Percentiles rank a stretch among this genome's conserved stretches.
Evolutionary conservation across 2,113 vertebrate species (phyloP).

Genomic region (Phalacrocorax brasilianus): DNA sequence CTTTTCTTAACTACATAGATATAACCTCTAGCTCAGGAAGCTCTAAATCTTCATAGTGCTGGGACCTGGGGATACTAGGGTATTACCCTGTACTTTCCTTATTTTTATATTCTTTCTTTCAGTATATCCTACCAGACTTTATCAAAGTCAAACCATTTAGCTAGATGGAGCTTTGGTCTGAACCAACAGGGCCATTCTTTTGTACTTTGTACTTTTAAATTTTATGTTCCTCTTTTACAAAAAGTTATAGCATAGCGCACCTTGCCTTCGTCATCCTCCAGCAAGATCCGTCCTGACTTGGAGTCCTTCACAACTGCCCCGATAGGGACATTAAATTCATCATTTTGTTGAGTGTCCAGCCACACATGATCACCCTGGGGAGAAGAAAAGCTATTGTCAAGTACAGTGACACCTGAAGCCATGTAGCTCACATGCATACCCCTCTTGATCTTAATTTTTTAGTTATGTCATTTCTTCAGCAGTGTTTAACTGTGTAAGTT

Average conservation of each 20-base stretch:
- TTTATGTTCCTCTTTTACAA: neutral
- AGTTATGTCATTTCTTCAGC: neutral
- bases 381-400: neutral
- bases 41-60: neutral
- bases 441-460: neutral
- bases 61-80: neutral
- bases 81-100: neutral
- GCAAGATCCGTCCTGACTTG: conserved; percentile 80
- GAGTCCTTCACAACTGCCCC: conserved; percentile 86
- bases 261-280: conserved; percentile 95
- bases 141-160: neutral
- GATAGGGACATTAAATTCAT: conserved; percentile 77
- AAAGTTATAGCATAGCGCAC: conserved; percentile 66
- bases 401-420: neutral
- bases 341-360: conserved; percentile 74
- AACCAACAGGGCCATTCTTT: neutral
- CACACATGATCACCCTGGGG: conserved; percentile 93
- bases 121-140: neutral
- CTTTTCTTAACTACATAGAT: neutral
- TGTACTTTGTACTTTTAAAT: neutral
- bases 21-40: neutral
- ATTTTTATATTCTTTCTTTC: neutral
- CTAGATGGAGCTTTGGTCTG: neutral
- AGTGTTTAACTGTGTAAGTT: neutral
- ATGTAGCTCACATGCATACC: neutral